A percentile compares a stretch with the other conserved stretches of the same genome.
These are phyloP conservation scores for Diadromus collaris DNA, from an alignment of 2,888 invertebrate genomes.

Conservation along the genomic window DNA sequence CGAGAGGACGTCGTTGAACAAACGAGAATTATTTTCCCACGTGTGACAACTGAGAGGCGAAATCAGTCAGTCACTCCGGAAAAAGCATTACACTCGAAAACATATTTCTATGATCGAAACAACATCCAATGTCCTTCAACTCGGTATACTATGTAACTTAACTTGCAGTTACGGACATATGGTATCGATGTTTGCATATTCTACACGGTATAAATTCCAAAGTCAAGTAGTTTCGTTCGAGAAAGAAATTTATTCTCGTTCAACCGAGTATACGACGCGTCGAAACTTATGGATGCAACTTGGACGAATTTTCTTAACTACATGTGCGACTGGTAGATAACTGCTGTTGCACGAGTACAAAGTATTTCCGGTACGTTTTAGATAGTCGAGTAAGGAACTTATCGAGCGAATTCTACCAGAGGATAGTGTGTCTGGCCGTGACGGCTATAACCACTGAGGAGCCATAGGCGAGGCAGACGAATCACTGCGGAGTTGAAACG, in stretches of 20 bases:
- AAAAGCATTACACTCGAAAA: not conserved
- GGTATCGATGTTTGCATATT: conserved; percentile 43
- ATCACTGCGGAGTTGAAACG: conserved; percentile 30
- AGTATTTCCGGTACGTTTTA: not conserved
- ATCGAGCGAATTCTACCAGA: conserved; percentile 13
- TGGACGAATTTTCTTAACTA: not conserved
- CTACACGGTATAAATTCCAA: conserved; percentile 28
- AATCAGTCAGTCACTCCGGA: not conserved
- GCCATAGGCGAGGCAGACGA: conserved; percentile 13
- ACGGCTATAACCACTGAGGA: conserved; percentile 27
- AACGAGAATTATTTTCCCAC: conserved; percentile 1
- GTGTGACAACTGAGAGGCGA: not conserved
- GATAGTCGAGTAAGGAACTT: conserved; percentile 5
- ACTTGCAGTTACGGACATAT: conserved; percentile 14
- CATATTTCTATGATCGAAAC: not conserved
- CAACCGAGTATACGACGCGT: not conserved
- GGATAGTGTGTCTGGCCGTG: conserved; percentile 7
- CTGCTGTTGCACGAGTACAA: not conserved
- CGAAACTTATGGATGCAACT: not conserved
- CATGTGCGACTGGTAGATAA: not conserved
- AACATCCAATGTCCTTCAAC: conserved; percentile 4
- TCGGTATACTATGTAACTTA: not conserved
- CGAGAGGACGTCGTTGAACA: not conserved
- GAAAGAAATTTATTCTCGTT: not conserved
- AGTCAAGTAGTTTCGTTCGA: not conserved